Base-by-base conservation (phyloP, 2,113 vertebrate species). In the Australoheros scitulus region DNA sequence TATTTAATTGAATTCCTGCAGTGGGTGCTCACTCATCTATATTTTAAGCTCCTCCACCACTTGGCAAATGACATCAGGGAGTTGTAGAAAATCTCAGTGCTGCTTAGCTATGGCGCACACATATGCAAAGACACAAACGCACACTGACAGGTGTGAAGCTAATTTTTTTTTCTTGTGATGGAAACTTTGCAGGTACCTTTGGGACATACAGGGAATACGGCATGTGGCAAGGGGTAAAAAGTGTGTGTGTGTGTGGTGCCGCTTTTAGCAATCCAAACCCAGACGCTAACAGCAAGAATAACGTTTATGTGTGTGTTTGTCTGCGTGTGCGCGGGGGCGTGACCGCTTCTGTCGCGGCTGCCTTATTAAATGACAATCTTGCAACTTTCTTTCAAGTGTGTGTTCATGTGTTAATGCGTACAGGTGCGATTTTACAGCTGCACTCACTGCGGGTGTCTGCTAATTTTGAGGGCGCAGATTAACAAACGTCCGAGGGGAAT, bases 1-100 rank as follows among this genome's bases (percentile, higher is more conserved):
- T 32, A 26, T 85, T 82, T 74, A 80, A 89, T 61, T 88, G 7
- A 72, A 88, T 70, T 52, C 20, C 57, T 77, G 50, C 56, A 80
- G 7, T 78, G 72, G 76, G 47, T 29, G 36, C 17, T 22, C 56
- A 11, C 63, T 83, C 75, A 82, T 90, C 38, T 81, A 50, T 83
- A 75, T 85, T 88, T 77, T 10, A 86, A 78, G 64, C 79, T 81
- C 61, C 29, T 88, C 29, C 68, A 90, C 64, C 57, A 55, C 38
- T 81, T 85, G 86, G 83, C 84, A 91, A 90, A 89, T 89, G 80
- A 82, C 85, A 83, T 89, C 11, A n/a, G 89, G 86, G 89, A 91
- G 81, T 86, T 80, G 81, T n/a, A 9, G 52, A 75, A 58, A 82
- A 50, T 77, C 74, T 87, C 58, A 0, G n/a, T 2, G 34, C 75